phyloP scores from a whole-genome alignment of 2,888 invertebrate species.

The Synergus itoensis region DNA sequence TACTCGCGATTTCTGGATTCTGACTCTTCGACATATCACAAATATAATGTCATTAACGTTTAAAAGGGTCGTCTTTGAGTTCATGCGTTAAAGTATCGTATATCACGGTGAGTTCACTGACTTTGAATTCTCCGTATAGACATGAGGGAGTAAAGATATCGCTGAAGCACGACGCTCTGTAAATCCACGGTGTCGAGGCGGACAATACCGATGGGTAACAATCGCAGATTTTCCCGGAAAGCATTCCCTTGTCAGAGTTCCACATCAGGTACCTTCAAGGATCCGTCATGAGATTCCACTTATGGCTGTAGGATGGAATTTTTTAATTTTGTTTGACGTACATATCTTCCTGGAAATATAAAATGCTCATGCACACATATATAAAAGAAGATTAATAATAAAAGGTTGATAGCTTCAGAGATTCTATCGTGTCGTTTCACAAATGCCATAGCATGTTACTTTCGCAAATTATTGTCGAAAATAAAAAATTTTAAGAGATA shows the following conservation, averaged over 20 bases:
- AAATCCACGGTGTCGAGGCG: background rate
- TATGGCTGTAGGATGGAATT: background rate
- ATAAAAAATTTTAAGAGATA: too few relatives aligned
- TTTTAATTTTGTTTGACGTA: conserved; percentile 1
- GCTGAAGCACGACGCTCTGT: background rate
- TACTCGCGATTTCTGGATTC: background rate
- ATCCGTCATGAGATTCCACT: background rate
- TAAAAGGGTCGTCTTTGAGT: background rate
- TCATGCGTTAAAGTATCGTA: background rate
- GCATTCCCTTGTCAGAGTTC: conserved; percentile 1
- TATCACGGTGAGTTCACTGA: background rate
- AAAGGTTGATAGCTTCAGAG: too few relatives aligned
- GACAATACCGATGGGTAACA: background rate
- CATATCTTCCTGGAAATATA: background rate
- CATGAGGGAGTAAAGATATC: background rate
- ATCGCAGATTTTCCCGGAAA: background rate
- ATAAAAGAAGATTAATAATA: too few relatives aligned
- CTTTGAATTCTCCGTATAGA: background rate
- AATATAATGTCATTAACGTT: background rate
- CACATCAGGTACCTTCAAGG: background rate
- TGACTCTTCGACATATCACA: background rate
- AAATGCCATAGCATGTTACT: too few relatives aligned
- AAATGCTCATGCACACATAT: background rate
- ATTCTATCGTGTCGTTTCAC: too few relatives aligned
- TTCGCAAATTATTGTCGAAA: too few relatives aligned